A percentile compares a stretch with the other conserved stretches of the same genome.
These are phyloP conservation scores for Gymnosoma rotundatum DNA, from an alignment of 2,888 invertebrate genomes.

Conservation along the genomic window DNA sequence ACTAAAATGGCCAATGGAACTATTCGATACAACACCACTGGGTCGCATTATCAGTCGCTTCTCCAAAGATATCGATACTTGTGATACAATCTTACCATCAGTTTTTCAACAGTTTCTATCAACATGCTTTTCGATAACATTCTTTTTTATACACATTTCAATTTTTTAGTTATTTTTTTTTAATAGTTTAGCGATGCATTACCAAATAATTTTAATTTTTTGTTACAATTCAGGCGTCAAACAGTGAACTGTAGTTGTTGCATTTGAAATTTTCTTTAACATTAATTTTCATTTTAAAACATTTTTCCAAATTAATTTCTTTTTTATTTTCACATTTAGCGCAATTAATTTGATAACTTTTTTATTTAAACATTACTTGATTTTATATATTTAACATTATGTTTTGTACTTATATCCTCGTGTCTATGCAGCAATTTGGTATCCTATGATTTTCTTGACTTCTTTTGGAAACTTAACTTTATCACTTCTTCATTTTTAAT, in stretches of 20 bases:
- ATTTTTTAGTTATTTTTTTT: conserved; percentile 22
- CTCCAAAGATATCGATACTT: conserved; percentile 85
- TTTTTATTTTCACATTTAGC: not conserved
- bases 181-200: not conserved
- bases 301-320: not conserved
- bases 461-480: too few relatives aligned
- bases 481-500: too few relatives aligned
- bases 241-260: conserved; percentile 52
- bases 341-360: not conserved
- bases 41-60: conserved; percentile 89
- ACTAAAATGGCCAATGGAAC: conserved; percentile 87
- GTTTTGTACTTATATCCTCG: too few relatives aligned
- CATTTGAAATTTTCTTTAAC: conserved; percentile 49
- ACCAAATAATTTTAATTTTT: not conserved
- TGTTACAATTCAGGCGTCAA: not conserved
- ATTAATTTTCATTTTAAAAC: conserved; percentile 8
- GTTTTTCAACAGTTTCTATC: conserved; percentile 80
- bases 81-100: conserved; percentile 84
- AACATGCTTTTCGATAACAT: conserved; percentile 82
- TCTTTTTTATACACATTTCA: not conserved
- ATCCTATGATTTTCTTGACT: too few relatives aligned
- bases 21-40: conserved; percentile 90
- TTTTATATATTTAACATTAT: too few relatives aligned
- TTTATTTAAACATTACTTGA: too few relatives aligned
- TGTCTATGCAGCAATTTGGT: too few relatives aligned